Base-by-base conservation (phyloP, 2,888 invertebrate species). In the Xanthostigma xanthostigma region DNA sequence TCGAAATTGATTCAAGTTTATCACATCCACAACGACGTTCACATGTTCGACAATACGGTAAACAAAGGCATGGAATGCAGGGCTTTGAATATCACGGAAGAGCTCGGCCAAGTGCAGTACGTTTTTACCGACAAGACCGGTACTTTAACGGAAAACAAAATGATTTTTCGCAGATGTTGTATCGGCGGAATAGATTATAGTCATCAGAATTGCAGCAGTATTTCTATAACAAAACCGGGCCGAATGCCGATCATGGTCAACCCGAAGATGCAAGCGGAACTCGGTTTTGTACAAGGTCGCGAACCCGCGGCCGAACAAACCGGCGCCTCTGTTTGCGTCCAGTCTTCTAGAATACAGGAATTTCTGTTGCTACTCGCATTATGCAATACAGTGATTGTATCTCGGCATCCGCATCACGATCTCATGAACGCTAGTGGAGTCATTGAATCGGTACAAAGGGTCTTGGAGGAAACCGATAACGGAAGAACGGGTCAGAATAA, bases 41-140 rank as follows among this genome's bases (percentile, higher is more conserved):
- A 89, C 56, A 75, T 97, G 63, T 92, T 86, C 66, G 91, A 96
- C 65, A 75, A 81, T 14, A 75, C 80, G 50, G 84, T 84, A 36
- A 85, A 92, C 64, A 88, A 84, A 58, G 73, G 80, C 55, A 79
- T 87, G 48, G 85, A 93, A 67, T 97, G 95, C 64, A 81, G 94
- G 39, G 94, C 95, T 40, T 76, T 94, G 62, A 96, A 97, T 65
- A 95, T 97, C 54, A 93, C 95, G 0, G 96, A 97, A 67, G 96
- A 97, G 68, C 75, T 97, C 57, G 97, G 97, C 2, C 96, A 97
- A 71, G 75, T 89, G 44, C 85, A 91, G 61, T 95, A 96, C 62
- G 78, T 97, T 54, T 96, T 97, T 69, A 92, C 91, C 9, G 97
- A 97, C 66, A 97, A 97, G 70, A 97, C 97, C 1, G 97, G 97